Evolutionary conservation across 2,888 invertebrate genomes (phyloP).

Genomic region (Zygaena filipendulae): DNA sequence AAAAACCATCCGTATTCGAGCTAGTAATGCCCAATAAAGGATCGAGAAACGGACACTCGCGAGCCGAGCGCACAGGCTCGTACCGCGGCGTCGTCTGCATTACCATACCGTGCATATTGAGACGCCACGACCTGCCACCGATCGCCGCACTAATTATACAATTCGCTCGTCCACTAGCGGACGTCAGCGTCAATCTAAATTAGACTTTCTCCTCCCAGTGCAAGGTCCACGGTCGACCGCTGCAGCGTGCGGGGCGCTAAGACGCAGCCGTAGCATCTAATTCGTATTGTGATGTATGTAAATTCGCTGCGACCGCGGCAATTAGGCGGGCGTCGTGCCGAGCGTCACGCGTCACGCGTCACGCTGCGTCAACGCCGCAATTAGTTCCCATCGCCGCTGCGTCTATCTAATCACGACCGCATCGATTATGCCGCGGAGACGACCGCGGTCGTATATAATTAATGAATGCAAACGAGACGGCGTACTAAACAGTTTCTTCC

Average conservation of each 20-base stretch:
- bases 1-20: neutral
- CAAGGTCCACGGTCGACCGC: no score
- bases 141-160: slow-evolving; percentile 51
- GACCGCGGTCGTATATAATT: no score
- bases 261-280: slow-evolving; percentile 43
- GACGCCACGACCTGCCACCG: neutral
- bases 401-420: slow-evolving; percentile 45
- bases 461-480: slow-evolving; percentile 28
- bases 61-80: neutral
- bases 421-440: slow-evolving; percentile 32
- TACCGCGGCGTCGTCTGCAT: neutral
- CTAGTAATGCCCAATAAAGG: neutral
- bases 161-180: slow-evolving; percentile 46
- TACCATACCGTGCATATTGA: neutral
- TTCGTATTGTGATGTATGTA: slow-evolving; percentile 61
- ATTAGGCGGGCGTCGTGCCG: slow-evolving; percentile 43
- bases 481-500: no score
- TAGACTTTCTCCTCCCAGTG: no score
- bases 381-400: slow-evolving; percentile 36
- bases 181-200: slow-evolving; percentile 13
- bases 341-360: slow-evolving; percentile 31
- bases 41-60: neutral
- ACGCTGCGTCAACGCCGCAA: slow-evolving; percentile 42
- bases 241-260: slow-evolving; percentile 24
- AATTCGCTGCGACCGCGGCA: slow-evolving; percentile 48